phyloP scores from a whole-genome alignment of 2,113 vertebrate species.

The Gracilinanus agilis region DNA sequence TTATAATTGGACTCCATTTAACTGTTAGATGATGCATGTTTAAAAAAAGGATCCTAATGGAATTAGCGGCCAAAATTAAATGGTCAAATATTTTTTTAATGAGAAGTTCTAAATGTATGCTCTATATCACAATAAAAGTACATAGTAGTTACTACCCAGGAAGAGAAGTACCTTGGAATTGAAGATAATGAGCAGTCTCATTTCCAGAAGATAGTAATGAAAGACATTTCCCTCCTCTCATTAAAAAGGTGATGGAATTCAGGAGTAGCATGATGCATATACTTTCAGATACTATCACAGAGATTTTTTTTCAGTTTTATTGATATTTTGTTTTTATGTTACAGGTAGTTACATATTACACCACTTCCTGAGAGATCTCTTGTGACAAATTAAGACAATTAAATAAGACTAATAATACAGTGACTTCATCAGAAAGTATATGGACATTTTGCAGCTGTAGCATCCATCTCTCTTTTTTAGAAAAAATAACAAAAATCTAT shows the following conservation, averaged over 20 bases:
- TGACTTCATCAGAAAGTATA: background rate
- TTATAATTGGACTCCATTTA: slow-evolving; percentile 11
- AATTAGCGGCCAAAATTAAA: slow-evolving; percentile 15
- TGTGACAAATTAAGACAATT: background rate
- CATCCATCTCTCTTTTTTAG: background rate
- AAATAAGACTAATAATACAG: background rate
- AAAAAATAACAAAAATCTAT: background rate
- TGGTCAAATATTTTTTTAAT: background rate
- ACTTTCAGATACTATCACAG: background rate
- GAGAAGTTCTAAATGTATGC: background rate
- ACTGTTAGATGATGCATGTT: background rate
- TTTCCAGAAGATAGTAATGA: background rate
- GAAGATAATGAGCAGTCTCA: background rate
- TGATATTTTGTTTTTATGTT: background rate
- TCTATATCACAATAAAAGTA: background rate
- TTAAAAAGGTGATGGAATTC: background rate
- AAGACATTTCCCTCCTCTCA: background rate
- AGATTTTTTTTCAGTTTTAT: background rate
- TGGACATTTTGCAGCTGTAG: background rate
- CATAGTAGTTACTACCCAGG: background rate
- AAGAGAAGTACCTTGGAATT: background rate
- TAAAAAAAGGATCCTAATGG: slow-evolving; percentile 23
- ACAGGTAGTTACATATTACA: background rate
- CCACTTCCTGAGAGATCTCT: background rate
- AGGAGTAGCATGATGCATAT: background rate